Evolutionary conservation across 2,888 invertebrate genomes (phyloP), one percentile per base, ranked within the genome.

Genomic region (Ophion obscuratus): DNA sequence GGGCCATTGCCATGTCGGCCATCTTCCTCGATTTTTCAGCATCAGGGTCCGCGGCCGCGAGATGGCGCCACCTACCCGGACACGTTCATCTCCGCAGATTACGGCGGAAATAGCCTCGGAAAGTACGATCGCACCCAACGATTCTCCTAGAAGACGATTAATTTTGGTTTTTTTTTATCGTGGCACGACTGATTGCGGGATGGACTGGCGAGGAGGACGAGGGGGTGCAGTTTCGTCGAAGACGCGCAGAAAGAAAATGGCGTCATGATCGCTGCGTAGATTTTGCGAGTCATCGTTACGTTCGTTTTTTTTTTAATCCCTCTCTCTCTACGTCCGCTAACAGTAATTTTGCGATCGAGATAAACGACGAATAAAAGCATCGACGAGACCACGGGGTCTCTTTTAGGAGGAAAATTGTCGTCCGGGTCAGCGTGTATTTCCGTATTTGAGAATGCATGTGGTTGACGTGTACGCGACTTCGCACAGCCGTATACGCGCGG

Each of bases 51-150:
- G 53, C 44, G 31, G 57, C 73, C 78, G 78, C 81, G n/a, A 53
- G 86, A 84, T 86, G 81, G 40, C 86, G 86, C 86, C 86, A 86
- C 86, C 53, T 20, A 47, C 77, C 68, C 17, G 4, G 17, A 53
- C 17, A 53, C 53, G 53, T 53, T 5, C 14, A 4, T 17, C 17
- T 1, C 17, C 17, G 11, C 1, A 14, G 1, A 53, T 17, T 53
- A 4, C 53, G 61, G 10, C 61, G 68, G 44, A 44, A 68, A 68
- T 11, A 20, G 20, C 20, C 68, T 20, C 68, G 20, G 20, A 44
- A 24, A 24, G 47, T 24, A 53, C 68, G 40, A 40, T 40, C 40
- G 40, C 53, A 53, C 14, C 53, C 53, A 2, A 14, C 11, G 47
- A 53, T 53, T 17, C 53, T 53, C 53, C 17, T 53, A 11, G 53